Evolutionary conservation across 2,113 vertebrate species (phyloP).

Genomic region (Caranx ignobilis): DNA sequence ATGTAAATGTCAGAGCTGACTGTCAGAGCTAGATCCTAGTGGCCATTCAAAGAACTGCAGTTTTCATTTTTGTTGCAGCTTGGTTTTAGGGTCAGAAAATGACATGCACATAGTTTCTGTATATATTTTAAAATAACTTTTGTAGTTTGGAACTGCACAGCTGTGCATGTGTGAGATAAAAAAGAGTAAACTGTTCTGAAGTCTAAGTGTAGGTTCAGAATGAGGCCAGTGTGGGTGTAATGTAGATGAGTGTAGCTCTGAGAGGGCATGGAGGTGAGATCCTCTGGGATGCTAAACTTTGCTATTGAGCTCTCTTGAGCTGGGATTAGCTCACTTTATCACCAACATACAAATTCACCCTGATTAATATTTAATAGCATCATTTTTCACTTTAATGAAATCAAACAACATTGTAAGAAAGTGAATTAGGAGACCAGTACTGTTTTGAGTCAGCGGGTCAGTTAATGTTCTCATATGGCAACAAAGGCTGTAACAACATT

Average conservation of each 20-base stretch:
- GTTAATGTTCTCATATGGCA: neutral
- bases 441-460: neutral
- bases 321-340: neutral
- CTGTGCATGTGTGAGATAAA: neutral
- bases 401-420: neutral
- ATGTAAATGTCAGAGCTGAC: no score
- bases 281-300: neutral
- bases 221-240: slow-evolving; percentile 34
- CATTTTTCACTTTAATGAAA: neutral
- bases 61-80: no score
- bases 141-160: neutral
- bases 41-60: no score
- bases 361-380: slow-evolving; percentile 5
- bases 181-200: neutral
- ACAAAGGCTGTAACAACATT: no score
- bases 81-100: neutral
- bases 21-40: no score
- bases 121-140: neutral
- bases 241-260: slow-evolving; percentile 18
- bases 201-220: slow-evolving; percentile 28
- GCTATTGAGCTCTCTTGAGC: slow-evolving; percentile 15
- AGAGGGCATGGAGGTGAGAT: slow-evolving; percentile 17
- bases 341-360: neutral
- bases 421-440: neutral
- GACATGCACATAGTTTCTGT: slow-evolving; percentile 1